Conservation (phyloP, 2,797 vertebrate genomes). For the Aphelocoma californica region DNA sequence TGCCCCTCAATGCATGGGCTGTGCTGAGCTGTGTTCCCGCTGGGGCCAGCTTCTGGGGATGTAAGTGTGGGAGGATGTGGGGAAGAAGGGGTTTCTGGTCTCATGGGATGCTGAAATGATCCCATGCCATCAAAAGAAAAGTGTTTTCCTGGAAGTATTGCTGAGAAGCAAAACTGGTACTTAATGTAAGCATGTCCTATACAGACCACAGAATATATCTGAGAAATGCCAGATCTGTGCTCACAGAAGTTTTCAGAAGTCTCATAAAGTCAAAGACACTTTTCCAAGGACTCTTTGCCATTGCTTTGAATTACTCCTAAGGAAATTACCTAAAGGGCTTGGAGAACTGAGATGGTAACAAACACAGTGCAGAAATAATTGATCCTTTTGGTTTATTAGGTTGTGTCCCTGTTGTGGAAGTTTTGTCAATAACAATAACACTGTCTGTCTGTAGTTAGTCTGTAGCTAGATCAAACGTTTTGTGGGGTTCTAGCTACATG, state of each 20-base stretch:
- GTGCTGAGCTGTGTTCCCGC: not conserved
- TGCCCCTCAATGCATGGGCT: not conserved
- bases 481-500: not conserved
- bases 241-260: not conserved
- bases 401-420: slow-evolving; percentile 46
- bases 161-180: not conserved
- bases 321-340: slow-evolving; percentile 23
- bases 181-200: not conserved
- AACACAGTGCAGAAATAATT: slow-evolving; percentile 34
- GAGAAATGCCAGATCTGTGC: not conserved
- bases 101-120: not conserved
- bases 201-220: not conserved
- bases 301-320: not conserved
- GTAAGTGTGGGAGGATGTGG: not conserved
- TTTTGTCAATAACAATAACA: slow-evolving; percentile 59
- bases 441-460: slow-evolving; percentile 25
- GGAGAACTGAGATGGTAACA: not conserved
- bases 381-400: slow-evolving; percentile 57
- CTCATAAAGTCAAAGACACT: not conserved
- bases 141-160: not conserved
- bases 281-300: slow-evolving; percentile 32
- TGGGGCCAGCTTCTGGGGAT: not conserved
- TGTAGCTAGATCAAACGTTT: slow-evolving; percentile 36
- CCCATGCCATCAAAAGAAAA: not conserved
- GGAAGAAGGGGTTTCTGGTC: not conserved